Evolutionary conservation across 1,140 invertebrate species (phyloP).

Genomic region (Pseudomyrmex dendroicus): DNA sequence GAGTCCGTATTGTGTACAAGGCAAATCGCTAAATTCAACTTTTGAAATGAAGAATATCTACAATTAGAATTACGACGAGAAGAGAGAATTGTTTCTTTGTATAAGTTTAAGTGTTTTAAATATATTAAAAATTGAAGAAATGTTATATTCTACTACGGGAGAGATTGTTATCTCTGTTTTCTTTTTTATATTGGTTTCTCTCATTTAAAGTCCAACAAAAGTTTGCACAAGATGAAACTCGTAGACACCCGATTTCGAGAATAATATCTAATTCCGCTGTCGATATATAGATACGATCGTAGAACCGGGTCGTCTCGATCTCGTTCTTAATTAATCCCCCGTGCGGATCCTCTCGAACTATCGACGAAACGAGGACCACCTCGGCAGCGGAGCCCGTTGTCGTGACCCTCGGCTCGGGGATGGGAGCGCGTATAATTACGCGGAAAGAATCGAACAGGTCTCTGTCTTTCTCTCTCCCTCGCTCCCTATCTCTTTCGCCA

Average conservation of each 20-base stretch:
- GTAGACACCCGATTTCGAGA: neutral
- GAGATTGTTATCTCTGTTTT: too few species aligned
- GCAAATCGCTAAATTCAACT: neutral
- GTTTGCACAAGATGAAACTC: too few species aligned
- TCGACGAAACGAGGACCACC: conserved; percentile 51
- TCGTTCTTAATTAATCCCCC: conserved; percentile 63
- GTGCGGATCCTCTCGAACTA: conserved; percentile 45
- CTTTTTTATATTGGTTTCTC: too few species aligned
- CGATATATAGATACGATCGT: conserved; percentile 23
- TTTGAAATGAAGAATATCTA: neutral
- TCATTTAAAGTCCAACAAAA: too few species aligned
- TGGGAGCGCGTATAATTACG: conserved; percentile 76
- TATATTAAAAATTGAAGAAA: too few species aligned
- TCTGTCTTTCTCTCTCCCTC: neutral
- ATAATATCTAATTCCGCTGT: neutral
- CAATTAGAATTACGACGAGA: neutral
- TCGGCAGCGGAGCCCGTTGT: conserved; percentile 32
- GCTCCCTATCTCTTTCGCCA: conserved; percentile 68
- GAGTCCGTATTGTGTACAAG: neutral
- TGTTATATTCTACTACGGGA: too few species aligned
- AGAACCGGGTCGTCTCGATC: conserved; percentile 17
- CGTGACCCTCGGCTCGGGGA: conserved; percentile 53
- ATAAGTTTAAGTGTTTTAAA: too few species aligned
- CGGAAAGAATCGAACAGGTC: conserved; percentile 74
- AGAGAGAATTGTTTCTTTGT: neutral